Percentiles rank a stretch among this genome's conserved stretches.
Evolutionary conservation across 1,140 invertebrate genomes (phyloP).

Genomic region (Sycobia sp.): DNA sequence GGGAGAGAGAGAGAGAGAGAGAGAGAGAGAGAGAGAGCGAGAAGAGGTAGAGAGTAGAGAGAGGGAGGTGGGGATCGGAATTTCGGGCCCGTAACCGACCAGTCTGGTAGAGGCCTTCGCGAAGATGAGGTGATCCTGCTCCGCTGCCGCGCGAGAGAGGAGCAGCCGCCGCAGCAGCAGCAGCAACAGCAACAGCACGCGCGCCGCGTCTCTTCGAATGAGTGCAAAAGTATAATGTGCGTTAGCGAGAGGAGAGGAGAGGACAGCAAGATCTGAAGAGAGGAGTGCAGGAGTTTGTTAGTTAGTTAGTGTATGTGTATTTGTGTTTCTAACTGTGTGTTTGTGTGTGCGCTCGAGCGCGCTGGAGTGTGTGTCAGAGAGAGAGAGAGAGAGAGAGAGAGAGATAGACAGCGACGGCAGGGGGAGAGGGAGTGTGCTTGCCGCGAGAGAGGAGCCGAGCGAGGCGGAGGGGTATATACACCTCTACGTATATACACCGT

Average conservation of each 20-base stretch:
- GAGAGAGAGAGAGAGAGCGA: conserved; percentile 28
- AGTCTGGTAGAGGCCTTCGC: conserved; percentile 59
- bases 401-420: not conserved
- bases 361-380: not conserved
- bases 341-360: no score
- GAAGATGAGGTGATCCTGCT: conserved; percentile 58
- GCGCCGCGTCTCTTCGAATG: not conserved
- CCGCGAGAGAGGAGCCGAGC: conserved; percentile 13
- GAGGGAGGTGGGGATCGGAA: conserved; percentile 58
- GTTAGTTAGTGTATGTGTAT: no score
- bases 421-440: not conserved
- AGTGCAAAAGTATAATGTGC: conserved; percentile 3
- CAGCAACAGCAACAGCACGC: conserved; percentile 12
- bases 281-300: no score
- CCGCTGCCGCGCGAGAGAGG: conserved; percentile 24
- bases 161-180: not conserved
- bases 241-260: not conserved
- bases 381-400: not conserved
- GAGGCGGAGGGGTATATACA: conserved; percentile 4
- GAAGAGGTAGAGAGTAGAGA: not conserved
- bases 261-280: conserved; percentile 13
- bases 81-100: conserved; percentile 58
- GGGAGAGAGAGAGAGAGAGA: not conserved
- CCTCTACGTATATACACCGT: no score
- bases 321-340: no score